Evolutionary conservation across 2,113 vertebrate genomes (phyloP).

Genomic region (Calidris pugnax): DNA sequence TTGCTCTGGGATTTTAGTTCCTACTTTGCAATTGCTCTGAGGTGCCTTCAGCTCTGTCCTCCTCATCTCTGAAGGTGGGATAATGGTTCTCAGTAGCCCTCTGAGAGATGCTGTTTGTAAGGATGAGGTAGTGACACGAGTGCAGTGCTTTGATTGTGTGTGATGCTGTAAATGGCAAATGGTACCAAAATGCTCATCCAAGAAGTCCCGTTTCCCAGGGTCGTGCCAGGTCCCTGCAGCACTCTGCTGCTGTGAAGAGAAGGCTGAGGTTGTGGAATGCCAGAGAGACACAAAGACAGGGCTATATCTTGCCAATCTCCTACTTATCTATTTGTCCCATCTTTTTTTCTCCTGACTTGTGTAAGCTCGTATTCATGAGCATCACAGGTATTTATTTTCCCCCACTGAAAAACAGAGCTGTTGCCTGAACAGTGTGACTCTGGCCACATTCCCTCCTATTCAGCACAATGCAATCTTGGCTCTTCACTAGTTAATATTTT

Average conservation of each 20-base stretch:
- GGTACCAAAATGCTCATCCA: background rate
- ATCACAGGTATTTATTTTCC: conserved; percentile 48
- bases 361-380: conserved; percentile 21
- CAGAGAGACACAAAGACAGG: background rate
- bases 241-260: background rate
- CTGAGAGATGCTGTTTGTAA: background rate
- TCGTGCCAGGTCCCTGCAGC: background rate
- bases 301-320: conserved; percentile 13
- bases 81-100: background rate
- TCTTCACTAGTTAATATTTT: conserved; percentile 63
- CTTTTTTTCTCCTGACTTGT: conserved; percentile 36
- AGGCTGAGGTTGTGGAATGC: background rate
- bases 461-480: conserved; percentile 44
- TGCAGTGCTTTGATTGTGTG: background rate
- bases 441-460: conserved; percentile 45
- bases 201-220: background rate
- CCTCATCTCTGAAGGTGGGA: background rate
- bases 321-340: conserved; percentile 54
- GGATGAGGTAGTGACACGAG: background rate
- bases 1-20: background rate
- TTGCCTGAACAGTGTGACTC: conserved; percentile 47
- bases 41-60: background rate
- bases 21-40: background rate
- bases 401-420: conserved; percentile 31
- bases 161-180: background rate